Evolutionary conservation across 2,888 invertebrate genomes (phyloP).

Genomic region (Tanytarsus gracilentus): DNA sequence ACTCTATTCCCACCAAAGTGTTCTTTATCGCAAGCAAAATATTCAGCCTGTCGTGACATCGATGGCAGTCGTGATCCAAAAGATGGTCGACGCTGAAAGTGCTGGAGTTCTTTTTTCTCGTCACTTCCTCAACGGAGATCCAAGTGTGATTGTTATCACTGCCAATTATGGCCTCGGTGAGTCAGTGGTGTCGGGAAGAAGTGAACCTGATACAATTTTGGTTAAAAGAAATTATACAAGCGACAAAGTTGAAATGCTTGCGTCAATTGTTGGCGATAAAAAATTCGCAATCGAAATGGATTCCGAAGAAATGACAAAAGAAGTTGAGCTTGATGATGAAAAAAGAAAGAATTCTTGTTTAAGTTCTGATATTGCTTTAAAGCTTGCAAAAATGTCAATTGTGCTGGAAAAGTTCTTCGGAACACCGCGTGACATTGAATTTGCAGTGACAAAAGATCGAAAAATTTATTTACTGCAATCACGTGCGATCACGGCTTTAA

Average conservation of each 20-base stretch:
- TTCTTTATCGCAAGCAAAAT: conserved; percentile 67
- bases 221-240: conserved; percentile 47
- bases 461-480: conserved; percentile 62
- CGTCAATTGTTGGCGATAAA: conserved; percentile 49
- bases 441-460: conserved; percentile 59
- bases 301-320: conserved; percentile 39
- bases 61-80: conserved; percentile 75
- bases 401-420: conserved; percentile 59
- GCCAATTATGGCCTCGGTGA: conserved; percentile 78
- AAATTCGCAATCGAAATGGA: conserved; percentile 45
- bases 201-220: conserved; percentile 66
- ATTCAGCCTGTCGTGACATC: conserved; percentile 57
- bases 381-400: conserved; percentile 50
- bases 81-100: conserved; percentile 59
- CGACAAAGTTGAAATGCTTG: conserved; percentile 43
- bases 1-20: conserved; percentile 64
- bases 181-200: conserved; percentile 69
- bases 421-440: conserved; percentile 68
- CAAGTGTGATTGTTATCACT: conserved; percentile 58
- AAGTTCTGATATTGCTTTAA: conserved; percentile 47
- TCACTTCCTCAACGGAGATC: conserved; percentile 64
- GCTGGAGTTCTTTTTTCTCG: conserved; percentile 77
- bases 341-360: conserved; percentile 48
- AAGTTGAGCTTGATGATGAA: conserved; percentile 39
- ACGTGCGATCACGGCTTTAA: conserved; percentile 64